phyloP scores from a whole-genome alignment of 1,140 invertebrate genomes.

The Magallana angulata region DNA sequence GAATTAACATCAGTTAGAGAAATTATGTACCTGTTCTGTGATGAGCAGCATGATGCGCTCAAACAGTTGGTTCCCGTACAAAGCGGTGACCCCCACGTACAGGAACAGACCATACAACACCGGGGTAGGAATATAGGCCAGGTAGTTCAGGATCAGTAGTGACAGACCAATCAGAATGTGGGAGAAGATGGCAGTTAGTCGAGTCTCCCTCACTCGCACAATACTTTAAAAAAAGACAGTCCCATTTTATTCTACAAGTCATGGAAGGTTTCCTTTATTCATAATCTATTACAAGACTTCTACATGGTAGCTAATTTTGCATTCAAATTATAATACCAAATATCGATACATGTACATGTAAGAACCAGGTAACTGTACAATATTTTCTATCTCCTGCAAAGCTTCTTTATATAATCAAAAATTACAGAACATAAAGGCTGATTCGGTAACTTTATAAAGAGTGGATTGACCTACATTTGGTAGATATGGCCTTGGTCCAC shows the following conservation, averaged over 20 bases:
- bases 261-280: no score
- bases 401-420: no score
- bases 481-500: slow-evolving; percentile 86
- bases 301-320: no score
- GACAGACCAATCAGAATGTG: slow-evolving; percentile 85
- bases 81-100: slow-evolving; percentile 85
- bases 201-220: slow-evolving; percentile 84
- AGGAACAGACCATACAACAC: slow-evolving; percentile 86
- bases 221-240: slow-evolving; percentile 79
- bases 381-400: no score
- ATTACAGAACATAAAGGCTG: no score
- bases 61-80: slow-evolving; percentile 86
- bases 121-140: slow-evolving; percentile 84
- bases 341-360: no score
- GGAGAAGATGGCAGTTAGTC: slow-evolving; percentile 84
- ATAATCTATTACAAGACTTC: no score
- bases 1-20: neutral
- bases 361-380: no score
- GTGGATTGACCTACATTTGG: slow-evolving; percentile 81
- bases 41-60: slow-evolving; percentile 85
- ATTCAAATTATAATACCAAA: no score
- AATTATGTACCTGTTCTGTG: slow-evolving; percentile 83
- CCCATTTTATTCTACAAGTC: no score
- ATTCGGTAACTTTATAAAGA: no score
- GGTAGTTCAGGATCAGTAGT: slow-evolving; percentile 82